Evolutionary conservation across 2,888 invertebrate genomes (phyloP).

Genomic region (Tinea trinotella): DNA sequence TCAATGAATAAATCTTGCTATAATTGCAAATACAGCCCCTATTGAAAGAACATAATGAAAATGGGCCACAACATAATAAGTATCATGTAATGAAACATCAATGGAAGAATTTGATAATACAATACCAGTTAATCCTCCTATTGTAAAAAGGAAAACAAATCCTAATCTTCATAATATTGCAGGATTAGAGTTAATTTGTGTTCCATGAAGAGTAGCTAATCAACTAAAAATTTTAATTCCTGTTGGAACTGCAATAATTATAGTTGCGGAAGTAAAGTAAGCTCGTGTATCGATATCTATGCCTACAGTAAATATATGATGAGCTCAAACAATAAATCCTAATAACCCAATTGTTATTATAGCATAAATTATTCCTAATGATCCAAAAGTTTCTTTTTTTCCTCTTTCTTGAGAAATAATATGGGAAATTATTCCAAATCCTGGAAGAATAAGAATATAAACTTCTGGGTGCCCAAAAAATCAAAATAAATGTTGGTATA

Average conservation of each 20-base stretch:
- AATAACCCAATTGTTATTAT: conserved; percentile 85
- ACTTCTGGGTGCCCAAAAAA: conserved; percentile 92
- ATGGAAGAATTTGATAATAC: conserved; percentile 82
- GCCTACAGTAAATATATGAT: conserved; percentile 89
- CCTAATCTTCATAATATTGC: conserved; percentile 78
- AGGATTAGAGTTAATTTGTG: conserved; percentile 72
- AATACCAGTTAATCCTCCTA: conserved; percentile 80
- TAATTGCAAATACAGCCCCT: conserved; percentile 85
- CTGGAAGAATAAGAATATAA: conserved; percentile 88
- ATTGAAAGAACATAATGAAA: conserved; percentile 87
- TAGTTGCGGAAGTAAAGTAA: conserved; percentile 87
- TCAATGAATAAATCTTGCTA: conserved; percentile 81
- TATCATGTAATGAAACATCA: conserved; percentile 84
- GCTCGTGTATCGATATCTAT: conserved; percentile 88
- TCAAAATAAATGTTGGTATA: conserved; percentile 89
- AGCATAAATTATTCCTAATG: conserved; percentile 86
- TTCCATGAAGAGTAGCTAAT: conserved; percentile 78
- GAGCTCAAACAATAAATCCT: conserved; percentile 89
- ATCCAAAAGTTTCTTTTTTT: conserved; percentile 82
- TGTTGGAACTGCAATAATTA: conserved; percentile 89
- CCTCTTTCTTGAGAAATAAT: conserved; percentile 82
- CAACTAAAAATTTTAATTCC: conserved; percentile 88
- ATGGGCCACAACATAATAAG: conserved; percentile 88
- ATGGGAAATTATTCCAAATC: conserved; percentile 86
- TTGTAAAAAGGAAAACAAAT: conserved; percentile 84